Conservation (phyloP, 1,140 invertebrate species). For the Stenopsyche tienmushanensis region DNA sequence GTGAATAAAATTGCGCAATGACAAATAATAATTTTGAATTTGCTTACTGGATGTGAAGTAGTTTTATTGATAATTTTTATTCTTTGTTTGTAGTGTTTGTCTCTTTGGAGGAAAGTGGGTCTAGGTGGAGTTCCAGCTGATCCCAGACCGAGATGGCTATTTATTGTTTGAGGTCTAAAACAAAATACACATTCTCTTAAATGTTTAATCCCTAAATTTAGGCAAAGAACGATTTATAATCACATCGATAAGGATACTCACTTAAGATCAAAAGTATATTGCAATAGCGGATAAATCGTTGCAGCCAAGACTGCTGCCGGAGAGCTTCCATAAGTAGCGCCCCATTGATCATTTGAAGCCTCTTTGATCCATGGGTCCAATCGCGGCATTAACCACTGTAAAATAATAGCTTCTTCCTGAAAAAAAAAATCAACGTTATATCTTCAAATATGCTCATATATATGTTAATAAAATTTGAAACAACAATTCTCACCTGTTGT, state of each 20-base stretch:
- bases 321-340: constrained; percentile 32
- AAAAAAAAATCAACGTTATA: not conserved
- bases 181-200: constrained; percentile 25
- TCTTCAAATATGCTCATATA: not conserved
- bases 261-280: constrained; percentile 35
- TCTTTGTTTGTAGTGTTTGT: constrained; percentile 53
- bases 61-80: constrained; percentile 51
- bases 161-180: constrained; percentile 39
- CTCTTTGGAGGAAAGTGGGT: constrained; percentile 49
- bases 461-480: not conserved
- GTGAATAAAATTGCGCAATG: constrained; percentile 4
- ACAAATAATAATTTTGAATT: not conserved
- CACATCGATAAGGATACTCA: constrained; percentile 23
- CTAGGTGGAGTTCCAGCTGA: constrained; percentile 27
- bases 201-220: constrained; percentile 5
- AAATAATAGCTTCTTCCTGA: constrained; percentile 30
- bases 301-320: constrained; percentile 33
- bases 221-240: constrained; percentile 1
- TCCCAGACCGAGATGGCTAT: constrained; percentile 7
- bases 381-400: constrained; percentile 33
- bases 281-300: constrained; percentile 31
- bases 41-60: constrained; percentile 47
- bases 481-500: constrained; percentile 67
- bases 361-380: constrained; percentile 26
- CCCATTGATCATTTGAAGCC: constrained; percentile 27